These are phyloP conservation scores for Upupa epops DNA, from an alignment of 2,113 vertebrate genomes.

Conservation along the genomic window DNA sequence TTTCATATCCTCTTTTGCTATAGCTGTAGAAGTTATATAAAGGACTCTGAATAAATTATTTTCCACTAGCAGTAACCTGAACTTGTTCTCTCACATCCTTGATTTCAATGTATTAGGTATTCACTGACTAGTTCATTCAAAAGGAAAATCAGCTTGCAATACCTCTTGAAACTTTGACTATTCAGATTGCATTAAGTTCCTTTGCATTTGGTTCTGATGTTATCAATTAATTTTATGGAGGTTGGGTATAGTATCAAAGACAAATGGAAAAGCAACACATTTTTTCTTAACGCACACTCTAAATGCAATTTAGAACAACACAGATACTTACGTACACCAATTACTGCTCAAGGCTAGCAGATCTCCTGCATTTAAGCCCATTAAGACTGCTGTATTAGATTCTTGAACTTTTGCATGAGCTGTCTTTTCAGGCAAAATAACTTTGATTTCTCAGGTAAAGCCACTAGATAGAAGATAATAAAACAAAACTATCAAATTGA, in stretches of 20 bases:
- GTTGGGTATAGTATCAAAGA: not conserved
- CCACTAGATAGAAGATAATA: not conserved
- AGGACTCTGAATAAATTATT: not conserved
- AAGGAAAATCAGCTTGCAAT: not conserved
- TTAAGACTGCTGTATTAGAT: not conserved
- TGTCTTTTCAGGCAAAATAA: not conserved
- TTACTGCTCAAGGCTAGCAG: not conserved
- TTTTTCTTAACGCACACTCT: not conserved
- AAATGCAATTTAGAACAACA: not conserved
- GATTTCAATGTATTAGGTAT: not conserved
- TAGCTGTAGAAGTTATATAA: not conserved
- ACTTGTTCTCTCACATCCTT: not conserved
- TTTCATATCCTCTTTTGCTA: not conserved
- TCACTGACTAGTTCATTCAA: not conserved
- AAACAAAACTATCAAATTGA: not conserved
- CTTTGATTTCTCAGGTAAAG: slow-evolving; percentile 21
- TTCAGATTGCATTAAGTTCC: not conserved
- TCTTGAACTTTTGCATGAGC: not conserved
- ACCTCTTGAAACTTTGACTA: not conserved
- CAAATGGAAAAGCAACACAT: not conserved
- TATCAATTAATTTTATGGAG: not conserved
- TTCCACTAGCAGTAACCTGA: not conserved
- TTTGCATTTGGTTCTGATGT: not conserved
- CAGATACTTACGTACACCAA: not conserved
- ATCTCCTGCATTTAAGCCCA: not conserved